These are phyloP conservation scores for Trematomus loennbergii DNA, from an alignment of 2,113 vertebrate genomes.

Conservation along the genomic window DNA sequence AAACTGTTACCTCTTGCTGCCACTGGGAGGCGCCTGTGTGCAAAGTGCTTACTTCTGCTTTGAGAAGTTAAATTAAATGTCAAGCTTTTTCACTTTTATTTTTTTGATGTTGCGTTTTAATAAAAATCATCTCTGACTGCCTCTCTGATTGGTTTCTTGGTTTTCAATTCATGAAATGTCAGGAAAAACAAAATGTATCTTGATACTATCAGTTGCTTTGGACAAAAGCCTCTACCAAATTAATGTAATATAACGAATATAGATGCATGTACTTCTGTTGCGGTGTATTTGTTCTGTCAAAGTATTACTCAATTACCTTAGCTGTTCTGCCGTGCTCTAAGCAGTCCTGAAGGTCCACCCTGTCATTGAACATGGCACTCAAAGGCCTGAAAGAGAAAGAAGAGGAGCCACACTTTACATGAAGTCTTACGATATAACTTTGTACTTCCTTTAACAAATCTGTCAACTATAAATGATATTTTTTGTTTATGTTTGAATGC, in stretches of 20 bases:
- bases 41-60: neutral
- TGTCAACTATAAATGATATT: too few species aligned
- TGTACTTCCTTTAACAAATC: too few species aligned
- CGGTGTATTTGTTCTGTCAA: neutral
- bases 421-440: neutral
- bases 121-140: neutral
- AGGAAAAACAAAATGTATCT: neutral
- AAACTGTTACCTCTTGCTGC: constrained; percentile 29
- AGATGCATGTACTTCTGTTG: neutral
- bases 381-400: constrained; percentile 86
- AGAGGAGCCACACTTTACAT: neutral
- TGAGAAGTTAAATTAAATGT: neutral
- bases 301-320: constrained; percentile 85
- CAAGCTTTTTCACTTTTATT: neutral
- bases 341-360: constrained; percentile 96
- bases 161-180: neutral
- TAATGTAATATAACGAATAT: neutral
- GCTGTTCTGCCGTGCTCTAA: constrained; percentile 97
- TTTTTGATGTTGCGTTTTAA: neutral
- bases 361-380: constrained; percentile 90
- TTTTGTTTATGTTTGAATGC: too few species aligned
- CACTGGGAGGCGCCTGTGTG: constrained; percentile 38
- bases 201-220: neutral
- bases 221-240: neutral
- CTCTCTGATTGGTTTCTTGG: too few species aligned